Evolutionary conservation across 2,888 invertebrate genomes (phyloP).

Genomic region (Apamea anceps): DNA sequence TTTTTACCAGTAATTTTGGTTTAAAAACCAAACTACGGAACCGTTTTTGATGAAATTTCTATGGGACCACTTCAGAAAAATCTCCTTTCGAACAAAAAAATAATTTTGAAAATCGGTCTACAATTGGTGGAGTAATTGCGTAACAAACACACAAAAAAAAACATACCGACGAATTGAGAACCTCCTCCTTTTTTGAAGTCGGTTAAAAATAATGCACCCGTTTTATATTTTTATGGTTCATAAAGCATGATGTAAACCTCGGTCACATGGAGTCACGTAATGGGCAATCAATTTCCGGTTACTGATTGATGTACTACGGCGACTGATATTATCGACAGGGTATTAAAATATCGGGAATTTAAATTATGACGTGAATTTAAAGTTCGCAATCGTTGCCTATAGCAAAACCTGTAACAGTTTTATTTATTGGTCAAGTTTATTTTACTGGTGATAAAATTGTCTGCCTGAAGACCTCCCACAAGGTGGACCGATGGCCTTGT

Average conservation of each 20-base stretch:
- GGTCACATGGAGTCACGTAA: slow-evolving; percentile 44
- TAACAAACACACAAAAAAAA: too few relatives aligned
- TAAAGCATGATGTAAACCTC: slow-evolving; percentile 25
- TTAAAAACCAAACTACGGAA: too few relatives aligned
- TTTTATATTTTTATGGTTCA: slow-evolving; percentile 31
- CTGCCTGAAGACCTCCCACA: background rate
- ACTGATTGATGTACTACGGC: slow-evolving; percentile 53
- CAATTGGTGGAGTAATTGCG: too few relatives aligned
- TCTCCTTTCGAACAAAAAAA: too few relatives aligned
- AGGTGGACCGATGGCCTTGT: background rate
- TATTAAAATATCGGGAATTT: slow-evolving; percentile 38
- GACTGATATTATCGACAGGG: slow-evolving; percentile 50
- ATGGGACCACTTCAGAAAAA: too few relatives aligned
- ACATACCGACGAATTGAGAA: too few relatives aligned
- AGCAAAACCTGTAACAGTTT: background rate
- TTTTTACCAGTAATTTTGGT: too few relatives aligned
- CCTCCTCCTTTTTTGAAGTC: too few relatives aligned
- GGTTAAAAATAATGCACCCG: slow-evolving; percentile 10
- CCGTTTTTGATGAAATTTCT: too few relatives aligned
- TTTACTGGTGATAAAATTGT: background rate
- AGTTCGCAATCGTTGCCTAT: background rate
- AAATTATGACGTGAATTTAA: slow-evolving; percentile 12
- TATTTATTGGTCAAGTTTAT: background rate
- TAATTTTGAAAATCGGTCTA: too few relatives aligned
- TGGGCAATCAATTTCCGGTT: slow-evolving; percentile 55